Evolutionary conservation across 2,113 vertebrate genomes (phyloP), one percentile per base, ranked within the genome.

Genomic region (Alaudala cheleensis): DNA sequence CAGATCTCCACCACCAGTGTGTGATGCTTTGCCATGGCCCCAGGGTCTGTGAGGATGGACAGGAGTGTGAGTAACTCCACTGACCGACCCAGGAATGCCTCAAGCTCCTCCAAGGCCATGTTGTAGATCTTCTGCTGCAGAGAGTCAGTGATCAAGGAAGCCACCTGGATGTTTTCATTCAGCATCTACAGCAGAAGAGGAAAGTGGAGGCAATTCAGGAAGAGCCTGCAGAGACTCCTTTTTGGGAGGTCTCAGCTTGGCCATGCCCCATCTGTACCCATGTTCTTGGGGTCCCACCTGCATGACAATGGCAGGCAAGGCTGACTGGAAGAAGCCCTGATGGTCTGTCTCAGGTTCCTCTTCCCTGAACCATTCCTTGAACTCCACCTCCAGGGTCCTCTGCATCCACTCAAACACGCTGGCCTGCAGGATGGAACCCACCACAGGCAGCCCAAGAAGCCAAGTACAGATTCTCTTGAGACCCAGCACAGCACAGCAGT

Each of bases 291-390:
- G 37, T 71, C 95, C 23, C 56, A 99, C 99, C 99, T 99, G 99
- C 85, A 99, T 98, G 73, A 99, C 98, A 39, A 99, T 99, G 24
- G 98, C 98, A 2, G 99, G 99, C 95, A 99, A 95, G 81, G 98
- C 98, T 85, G 99, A 99, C 67, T 99, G 98, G 92, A 99, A 99
- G 96, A 98, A 99, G 71, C 99, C 99, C n/a, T 99, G 98, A 2
- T 99, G 98, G 81, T 99, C 99, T 13, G 95, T 98, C 69, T 99
- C 99, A 0, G 99, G 99, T 81, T 99, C 99, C 96, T 99, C 98
- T 61, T 99, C 98, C 77, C 97, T 97, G 94, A 98, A 97, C 99
- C 99, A 99, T 92, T 99, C 99, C 33, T 98, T 98, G 81, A 98
- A 97, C 94, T 99, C 99, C 85, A 98, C 99, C 65, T 99, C 98